Base-by-base conservation (phyloP, 2,888 invertebrate species). In the Vanessa cardui region DNA sequence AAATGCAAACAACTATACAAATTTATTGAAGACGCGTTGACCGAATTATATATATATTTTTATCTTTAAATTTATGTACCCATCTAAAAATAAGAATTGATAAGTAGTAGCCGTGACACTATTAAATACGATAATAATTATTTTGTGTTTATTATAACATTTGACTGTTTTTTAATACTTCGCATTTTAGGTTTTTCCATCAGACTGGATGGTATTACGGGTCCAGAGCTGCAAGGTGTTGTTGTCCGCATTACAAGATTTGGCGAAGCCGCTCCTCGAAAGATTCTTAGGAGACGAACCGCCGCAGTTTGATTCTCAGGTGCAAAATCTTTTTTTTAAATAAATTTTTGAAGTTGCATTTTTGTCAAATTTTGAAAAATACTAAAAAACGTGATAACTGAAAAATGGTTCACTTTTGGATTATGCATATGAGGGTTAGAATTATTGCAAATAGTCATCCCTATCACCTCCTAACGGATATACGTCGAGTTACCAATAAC, bases 151-250 rank as follows among this genome's bases (percentile, higher is more conserved):
- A 15, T n/a, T 52, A 45, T 21, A 20, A 52, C 49, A 26, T 33
- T 58, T 1, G 7, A 54, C n/a, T 60, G 15, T 33, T 61, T 39
- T 56, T 18, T n/a, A 49, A 62, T 60, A 31, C 33, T 46, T 64
- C 12, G 3, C 16, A 47, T 47, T 69, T 9, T 72, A 94, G 92
- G 95, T 96, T 0, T 98, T 97, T 78, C 97, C 98, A 1, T 93
- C 95, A 0, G 98, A 98, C 83, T 99, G 99, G 99, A 94, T 98
- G 75, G 95, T 98, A 15, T 96, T 99, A 85, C 95, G 97, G 81
- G 96, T 99, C 90, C 96, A 97, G 66, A 96, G 96, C 62, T 98
- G 98, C 83, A 96, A 96, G 85, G 96, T 97, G 0, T 94, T 98
- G 68, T 90, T 98, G 20, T 96, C 96, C 56, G 96, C 98, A 0